Percentiles rank a stretch among this genome's conserved stretches.
Conservation (phyloP, 2,888 invertebrate species). For the Craniophora ligustri region DNA sequence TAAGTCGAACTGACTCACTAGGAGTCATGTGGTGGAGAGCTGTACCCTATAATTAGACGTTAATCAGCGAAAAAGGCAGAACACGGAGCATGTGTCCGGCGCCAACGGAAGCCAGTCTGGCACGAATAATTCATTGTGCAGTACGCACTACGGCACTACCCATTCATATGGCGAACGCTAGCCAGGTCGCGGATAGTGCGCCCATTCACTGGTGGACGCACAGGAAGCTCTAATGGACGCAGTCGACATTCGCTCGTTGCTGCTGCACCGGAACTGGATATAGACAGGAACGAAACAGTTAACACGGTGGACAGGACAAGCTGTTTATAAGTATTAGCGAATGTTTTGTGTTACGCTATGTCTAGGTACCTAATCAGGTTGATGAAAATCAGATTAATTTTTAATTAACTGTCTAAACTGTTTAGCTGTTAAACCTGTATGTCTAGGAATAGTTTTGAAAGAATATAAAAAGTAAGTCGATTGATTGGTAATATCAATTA, state of each 20-base stretch:
- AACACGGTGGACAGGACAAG: constrained; percentile 60
- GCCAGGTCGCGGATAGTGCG: constrained; percentile 68
- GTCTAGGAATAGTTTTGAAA: too few relatives aligned
- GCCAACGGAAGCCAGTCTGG: constrained; percentile 83
- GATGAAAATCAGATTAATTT: too few relatives aligned
- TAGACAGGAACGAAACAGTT: constrained; percentile 81
- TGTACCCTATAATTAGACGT: constrained; percentile 85
- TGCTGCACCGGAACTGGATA: constrained; percentile 79
- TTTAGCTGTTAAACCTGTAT: too few relatives aligned
- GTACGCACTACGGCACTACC: constrained; percentile 71
- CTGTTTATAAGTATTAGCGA: constrained; percentile 44
- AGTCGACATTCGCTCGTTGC: constrained; percentile 64
- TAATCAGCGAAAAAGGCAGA: constrained; percentile 85
- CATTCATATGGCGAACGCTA: constrained; percentile 76
- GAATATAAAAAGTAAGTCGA: too few relatives aligned
- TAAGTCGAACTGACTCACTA: constrained; percentile 79
- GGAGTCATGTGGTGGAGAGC: constrained; percentile 78
- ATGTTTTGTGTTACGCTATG: constrained; percentile 10
- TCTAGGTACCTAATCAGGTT: background rate
- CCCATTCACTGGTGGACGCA: constrained; percentile 72
- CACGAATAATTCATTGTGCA: constrained; percentile 82
- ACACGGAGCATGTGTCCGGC: constrained; percentile 78
- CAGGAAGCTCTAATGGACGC: constrained; percentile 82
- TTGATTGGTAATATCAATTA: too few relatives aligned
- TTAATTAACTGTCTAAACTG: too few relatives aligned